Conservation (phyloP, 2,888 invertebrate genomes). For the Amphipoea oculea region DNA sequence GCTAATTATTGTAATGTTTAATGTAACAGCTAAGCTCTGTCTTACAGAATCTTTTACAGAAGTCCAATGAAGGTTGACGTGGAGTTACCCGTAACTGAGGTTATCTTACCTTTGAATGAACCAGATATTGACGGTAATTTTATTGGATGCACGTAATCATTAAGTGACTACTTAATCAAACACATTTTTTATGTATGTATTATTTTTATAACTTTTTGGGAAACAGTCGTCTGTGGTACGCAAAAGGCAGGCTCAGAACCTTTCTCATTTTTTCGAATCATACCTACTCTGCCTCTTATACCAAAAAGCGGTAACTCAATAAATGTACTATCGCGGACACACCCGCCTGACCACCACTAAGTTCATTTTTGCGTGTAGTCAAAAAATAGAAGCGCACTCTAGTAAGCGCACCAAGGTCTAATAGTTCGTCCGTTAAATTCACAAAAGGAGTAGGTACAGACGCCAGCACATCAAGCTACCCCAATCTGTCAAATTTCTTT, state of each 20-base stretch:
- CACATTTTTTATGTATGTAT: no score
- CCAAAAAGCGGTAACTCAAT: neutral
- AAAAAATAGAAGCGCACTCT: no score
- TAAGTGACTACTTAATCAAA: no score
- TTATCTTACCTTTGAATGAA: conserved; percentile 51
- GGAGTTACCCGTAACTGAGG: conserved; percentile 64
- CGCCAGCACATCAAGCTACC: no score
- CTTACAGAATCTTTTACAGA: conserved; percentile 63
- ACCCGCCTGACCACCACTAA: no score
- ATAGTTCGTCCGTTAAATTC: no score
- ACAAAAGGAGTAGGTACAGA: no score
- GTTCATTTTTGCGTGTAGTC: no score
- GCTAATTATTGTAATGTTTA: neutral
- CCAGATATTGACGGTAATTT: conserved; percentile 56
- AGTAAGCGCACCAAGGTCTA: no score
- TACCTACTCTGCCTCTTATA: neutral
- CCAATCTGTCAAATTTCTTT: no score
- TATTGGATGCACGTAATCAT: conserved; percentile 10
- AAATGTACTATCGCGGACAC: neutral
- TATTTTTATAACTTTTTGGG: neutral
- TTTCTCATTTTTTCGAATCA: neutral
- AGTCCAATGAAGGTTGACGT: conserved; percentile 65
- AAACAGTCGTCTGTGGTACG: neutral
- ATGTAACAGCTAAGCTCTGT: conserved; percentile 39
- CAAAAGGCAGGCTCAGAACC: neutral